Base-by-base conservation (phyloP, 2,888 invertebrate species). In the Serrognathus titanus region DNA sequence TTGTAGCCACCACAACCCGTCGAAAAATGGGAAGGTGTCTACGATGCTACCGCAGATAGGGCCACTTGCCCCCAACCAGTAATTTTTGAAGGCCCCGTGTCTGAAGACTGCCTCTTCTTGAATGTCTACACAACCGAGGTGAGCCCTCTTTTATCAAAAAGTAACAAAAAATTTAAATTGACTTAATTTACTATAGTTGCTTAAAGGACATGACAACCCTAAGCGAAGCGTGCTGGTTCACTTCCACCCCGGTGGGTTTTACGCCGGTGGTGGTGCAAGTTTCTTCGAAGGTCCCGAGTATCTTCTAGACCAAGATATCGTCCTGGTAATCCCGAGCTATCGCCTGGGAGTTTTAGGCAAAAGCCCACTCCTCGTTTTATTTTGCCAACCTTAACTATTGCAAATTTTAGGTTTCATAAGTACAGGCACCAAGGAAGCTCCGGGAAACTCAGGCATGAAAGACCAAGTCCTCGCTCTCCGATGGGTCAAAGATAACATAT, bases 371-470 rank as follows among this genome's bases (percentile, higher is more conserved):
- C 12, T 12, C 39, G 10, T 39, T 39, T 39, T 10, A 31, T 31
- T 7, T 5, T 1, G 24, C 24, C 24, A 3, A 3, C 4, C 24
- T 4, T 31, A 31, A 31, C 24, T 16, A 2, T 6, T 43, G 43
- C 11, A 11, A 43, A 12, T 38, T 46, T 9, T 16, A 71, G 78
- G 78, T 11, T 77, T 77, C 51, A 54, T 78, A 7, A 84, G 84
- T 62, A 87, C 87, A 0, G 88, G 87, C 0, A 87, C 86, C 43
- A 77, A 80, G 43, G 76, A 82, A 47, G 85, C 86, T 0, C 84
- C 87, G 0, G 89, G 89, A 1, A 89, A 89, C 70, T 81, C 84
- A 63, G 89, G 86, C 0, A 74, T 87, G 40, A 89, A 88, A 70
- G 89, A 89, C 73, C 88, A 89, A 73, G 87, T 87, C 1, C 74